Percentiles rank a stretch among this genome's conserved stretches.
Conservation (phyloP, 2,113 vertebrate species). For the Bufo bufo region DNA sequence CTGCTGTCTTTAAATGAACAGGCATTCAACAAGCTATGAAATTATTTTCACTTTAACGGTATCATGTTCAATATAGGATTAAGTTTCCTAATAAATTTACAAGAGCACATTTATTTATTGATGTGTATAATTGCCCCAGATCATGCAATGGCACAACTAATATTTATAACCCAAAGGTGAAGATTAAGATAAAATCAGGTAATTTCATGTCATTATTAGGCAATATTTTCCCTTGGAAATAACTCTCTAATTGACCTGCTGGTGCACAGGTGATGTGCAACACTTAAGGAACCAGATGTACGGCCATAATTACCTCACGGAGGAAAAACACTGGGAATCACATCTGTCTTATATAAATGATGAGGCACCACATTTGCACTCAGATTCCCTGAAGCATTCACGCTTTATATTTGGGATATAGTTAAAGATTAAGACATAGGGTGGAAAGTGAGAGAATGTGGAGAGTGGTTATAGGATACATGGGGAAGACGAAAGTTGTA, state of each 20-base stretch:
- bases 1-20: too few relatives aligned
- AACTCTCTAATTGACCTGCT: conserved; percentile 8
- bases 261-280: conserved; percentile 4
- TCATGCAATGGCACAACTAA: conserved; percentile 68
- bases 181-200: conserved; percentile 6
- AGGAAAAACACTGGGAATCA: background rate
- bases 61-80: too few relatives aligned
- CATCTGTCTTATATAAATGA: conserved; percentile 2
- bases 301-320: background rate
- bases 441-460: background rate
- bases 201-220: conserved; percentile 24
- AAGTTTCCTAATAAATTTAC: too few relatives aligned
- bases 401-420: background rate
- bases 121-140: background rate
- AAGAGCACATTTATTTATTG: too few relatives aligned
- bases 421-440: background rate
- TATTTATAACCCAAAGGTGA: conserved; percentile 60
- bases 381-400: background rate
- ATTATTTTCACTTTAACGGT: background rate
- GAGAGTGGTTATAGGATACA: too few relatives aligned
- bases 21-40: background rate
- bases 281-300: conserved; percentile 28
- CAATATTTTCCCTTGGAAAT: background rate
- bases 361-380: background rate
- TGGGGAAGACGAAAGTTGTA: too few relatives aligned